These are phyloP conservation scores for Drosophila robusta DNA, from an alignment of 2,888 invertebrate genomes.

Conservation along the genomic window DNA sequence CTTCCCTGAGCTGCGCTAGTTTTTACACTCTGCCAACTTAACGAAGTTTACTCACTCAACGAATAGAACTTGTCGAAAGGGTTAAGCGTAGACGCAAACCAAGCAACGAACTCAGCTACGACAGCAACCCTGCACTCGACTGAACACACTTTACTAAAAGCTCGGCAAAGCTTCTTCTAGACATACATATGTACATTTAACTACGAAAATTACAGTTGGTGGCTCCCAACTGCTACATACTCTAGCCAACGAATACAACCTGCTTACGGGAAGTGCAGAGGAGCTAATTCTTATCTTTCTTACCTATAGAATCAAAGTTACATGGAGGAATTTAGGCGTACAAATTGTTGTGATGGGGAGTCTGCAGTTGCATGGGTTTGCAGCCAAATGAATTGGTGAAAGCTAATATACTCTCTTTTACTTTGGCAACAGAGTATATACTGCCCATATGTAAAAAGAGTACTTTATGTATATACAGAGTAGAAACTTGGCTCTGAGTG, in stretches of 20 bases:
- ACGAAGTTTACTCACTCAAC: background rate
- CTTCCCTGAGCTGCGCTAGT: background rate
- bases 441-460: too few relatives aligned
- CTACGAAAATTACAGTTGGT: background rate
- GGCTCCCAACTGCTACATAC: background rate
- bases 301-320: too few relatives aligned
- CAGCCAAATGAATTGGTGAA: too few relatives aligned
- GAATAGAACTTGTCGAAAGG: background rate
- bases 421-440: too few relatives aligned
- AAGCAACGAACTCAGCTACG: background rate
- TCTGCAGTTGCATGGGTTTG: too few relatives aligned
- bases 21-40: background rate
- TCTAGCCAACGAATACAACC: background rate
- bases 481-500: background rate
- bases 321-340: too few relatives aligned
- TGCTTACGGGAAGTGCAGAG: background rate
- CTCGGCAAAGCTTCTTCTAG: background rate
- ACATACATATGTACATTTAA: background rate
- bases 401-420: background rate
- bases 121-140: background rate
- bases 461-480: background rate
- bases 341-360: too few relatives aligned
- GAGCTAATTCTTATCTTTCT: too few relatives aligned
- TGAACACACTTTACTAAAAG: background rate
- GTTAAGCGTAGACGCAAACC: constrained; percentile 9